These are phyloP conservation scores for Andrena cerasifolii DNA, from an alignment of 1,140 invertebrate genomes.

Conservation along the genomic window DNA sequence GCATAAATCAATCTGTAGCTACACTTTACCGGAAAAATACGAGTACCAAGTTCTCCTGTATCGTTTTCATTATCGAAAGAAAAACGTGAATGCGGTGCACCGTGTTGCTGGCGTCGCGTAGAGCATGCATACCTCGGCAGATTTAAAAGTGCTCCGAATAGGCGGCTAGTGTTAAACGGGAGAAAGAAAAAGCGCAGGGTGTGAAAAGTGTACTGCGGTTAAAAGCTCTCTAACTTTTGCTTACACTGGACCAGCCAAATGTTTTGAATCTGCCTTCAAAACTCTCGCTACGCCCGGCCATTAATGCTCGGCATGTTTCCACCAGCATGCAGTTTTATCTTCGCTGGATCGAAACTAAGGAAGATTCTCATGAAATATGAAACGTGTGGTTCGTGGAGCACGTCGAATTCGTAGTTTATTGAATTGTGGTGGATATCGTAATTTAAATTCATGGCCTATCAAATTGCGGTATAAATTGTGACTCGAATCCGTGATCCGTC, in stretches of 20 bases:
- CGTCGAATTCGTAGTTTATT: too few relatives aligned
- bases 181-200: background rate
- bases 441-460: too few relatives aligned
- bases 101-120: background rate
- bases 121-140: background rate
- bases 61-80: background rate
- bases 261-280: background rate
- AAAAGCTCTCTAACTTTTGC: background rate
- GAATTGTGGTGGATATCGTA: too few relatives aligned
- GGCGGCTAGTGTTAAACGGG: background rate
- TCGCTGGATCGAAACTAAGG: background rate
- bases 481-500: too few relatives aligned
- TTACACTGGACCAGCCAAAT: background rate
- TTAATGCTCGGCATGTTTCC: background rate
- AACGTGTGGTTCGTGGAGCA: too few relatives aligned
- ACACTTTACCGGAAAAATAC: too few relatives aligned
- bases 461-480: too few relatives aligned
- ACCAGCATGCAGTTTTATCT: background rate
- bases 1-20: too few relatives aligned
- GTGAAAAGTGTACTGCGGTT: background rate
- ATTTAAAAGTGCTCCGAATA: slow-evolving; percentile 9
- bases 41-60: background rate
- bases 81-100: background rate
- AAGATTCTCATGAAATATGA: background rate
- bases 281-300: background rate